Percentiles rank a stretch among this genome's conserved stretches.
Evolutionary conservation across 2,888 invertebrate genomes (phyloP).

Genomic region (Aphidius colemani): DNA sequence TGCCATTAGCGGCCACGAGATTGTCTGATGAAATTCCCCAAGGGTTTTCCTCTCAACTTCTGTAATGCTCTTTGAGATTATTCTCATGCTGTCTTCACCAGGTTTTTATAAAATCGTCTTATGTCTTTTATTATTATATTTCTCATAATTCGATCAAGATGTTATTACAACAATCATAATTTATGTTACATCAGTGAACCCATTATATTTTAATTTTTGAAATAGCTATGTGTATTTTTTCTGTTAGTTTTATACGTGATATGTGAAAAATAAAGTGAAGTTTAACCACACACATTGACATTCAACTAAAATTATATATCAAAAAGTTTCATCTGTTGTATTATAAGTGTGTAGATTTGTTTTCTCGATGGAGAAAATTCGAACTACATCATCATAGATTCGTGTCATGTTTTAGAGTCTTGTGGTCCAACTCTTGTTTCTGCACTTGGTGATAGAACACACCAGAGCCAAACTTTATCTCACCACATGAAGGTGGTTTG

Average conservation of each 20-base stretch:
- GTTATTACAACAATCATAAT: no score
- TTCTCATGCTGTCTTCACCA: neutral
- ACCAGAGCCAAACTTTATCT: neutral
- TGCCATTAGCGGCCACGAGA: slow-evolving; percentile 39
- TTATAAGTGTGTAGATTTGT: neutral
- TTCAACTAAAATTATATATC: no score
- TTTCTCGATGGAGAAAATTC: slow-evolving; percentile 7
- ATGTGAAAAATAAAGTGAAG: no score
- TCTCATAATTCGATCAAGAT: no score
- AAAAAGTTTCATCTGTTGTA: no score
- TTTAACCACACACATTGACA: no score
- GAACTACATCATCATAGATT: slow-evolving; percentile 19
- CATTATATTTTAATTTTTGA: no score
- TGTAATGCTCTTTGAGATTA: slow-evolving; percentile 3
- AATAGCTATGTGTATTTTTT: no score
- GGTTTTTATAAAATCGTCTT: neutral
- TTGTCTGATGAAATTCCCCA: slow-evolving; percentile 23
- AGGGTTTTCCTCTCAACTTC: slow-evolving; percentile 2
- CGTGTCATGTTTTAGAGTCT: slow-evolving; percentile 19
- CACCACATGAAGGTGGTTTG: neutral
- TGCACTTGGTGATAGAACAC: neutral
- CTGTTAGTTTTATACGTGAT: no score
- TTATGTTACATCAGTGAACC: no score
- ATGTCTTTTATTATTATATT: neutral
- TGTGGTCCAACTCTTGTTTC: slow-evolving; percentile 3